A percentile compares a stretch with the other conserved stretches of the same genome.
Evolutionary conservation across 2,888 invertebrate species (phyloP).

Genomic region (Epistrophella euchroma): DNA sequence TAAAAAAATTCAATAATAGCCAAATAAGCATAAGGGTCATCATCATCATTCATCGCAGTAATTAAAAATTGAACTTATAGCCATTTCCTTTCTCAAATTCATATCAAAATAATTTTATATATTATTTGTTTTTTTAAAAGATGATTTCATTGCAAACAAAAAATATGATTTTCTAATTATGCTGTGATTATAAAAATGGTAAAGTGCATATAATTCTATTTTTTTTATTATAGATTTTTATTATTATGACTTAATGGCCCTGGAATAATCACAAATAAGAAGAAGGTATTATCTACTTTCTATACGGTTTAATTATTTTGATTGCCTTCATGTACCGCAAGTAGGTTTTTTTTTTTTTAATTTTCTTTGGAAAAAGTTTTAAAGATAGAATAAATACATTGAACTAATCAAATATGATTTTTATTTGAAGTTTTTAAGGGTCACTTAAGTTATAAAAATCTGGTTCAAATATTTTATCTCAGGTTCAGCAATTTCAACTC

Average conservation of each 20-base stretch:
- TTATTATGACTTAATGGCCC: neutral
- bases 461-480: too few species aligned
- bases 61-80: constrained; percentile 14
- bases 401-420: too few species aligned
- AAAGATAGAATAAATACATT: too few species aligned
- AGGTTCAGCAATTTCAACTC: too few species aligned
- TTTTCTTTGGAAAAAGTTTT: too few species aligned
- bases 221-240: neutral
- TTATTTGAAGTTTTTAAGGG: too few species aligned
- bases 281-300: constrained; percentile 1
- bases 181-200: neutral
- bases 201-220: constrained; percentile 4
- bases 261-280: neutral
- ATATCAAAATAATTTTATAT: neutral
- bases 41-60: too few species aligned
- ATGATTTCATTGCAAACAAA: constrained; percentile 12
- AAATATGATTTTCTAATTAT: neutral
- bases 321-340: neutral
- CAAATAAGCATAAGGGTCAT: too few species aligned
- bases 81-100: neutral
- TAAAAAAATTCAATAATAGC: too few species aligned
- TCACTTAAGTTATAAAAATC: too few species aligned
- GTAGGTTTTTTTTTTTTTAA: too few species aligned
- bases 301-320: neutral
- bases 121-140: neutral